Evolutionary conservation across 2,113 vertebrate species (phyloP), one percentile per base, ranked within the genome.

Genomic region (Psammodynastes pulverulentus): DNA sequence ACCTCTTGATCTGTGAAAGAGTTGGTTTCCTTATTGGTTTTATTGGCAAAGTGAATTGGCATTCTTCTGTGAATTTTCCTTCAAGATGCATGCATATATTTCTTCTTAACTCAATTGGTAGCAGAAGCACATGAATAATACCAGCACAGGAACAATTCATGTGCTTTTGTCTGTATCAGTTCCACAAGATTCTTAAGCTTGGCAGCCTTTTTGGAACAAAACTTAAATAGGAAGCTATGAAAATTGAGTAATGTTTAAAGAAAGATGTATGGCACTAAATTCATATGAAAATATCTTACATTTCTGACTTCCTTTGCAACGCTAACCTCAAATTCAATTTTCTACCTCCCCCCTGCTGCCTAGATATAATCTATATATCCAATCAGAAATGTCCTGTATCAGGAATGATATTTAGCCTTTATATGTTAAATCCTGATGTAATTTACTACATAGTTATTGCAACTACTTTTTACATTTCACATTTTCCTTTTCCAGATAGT

Each of bases 401-500:
- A 51, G 52, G 45, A 26, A 26, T 46, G 29, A 56, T 56, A 5
- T 24, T 43, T 56, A 24, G n/a, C 46, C 88, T 94, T 84, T 89
- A 84, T 91, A 43, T 62, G 3, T 53, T 91, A 26, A 49, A 89
- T 72, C 93, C 52, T 91, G 29, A 86, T 52, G 13, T 53, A 53
- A 21, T 39, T 84, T n/a, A 62, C 72, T 86, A 4, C 43, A 29
- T 86, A 92, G 53, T 84, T 85, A 88, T 94, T 92, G 87, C 1
- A 43, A 93, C 89, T 17, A 46, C 92, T 93, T 97, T 95, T 94
- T 93, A 93, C 93, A 93, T 58, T 72, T 90, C 94, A n/a, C 58
- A 54, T 72, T 92, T 96, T 89, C 53, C 39, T n/a, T 12, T 79
- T 19, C 90, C 24, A 52, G 94, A 95, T 94, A 88, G 90, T 84